A percentile compares a stretch with the other conserved stretches of the same genome.
phyloP scores from a whole-genome alignment of 2,113 vertebrate genomes.

The Cettia cetti region DNA sequence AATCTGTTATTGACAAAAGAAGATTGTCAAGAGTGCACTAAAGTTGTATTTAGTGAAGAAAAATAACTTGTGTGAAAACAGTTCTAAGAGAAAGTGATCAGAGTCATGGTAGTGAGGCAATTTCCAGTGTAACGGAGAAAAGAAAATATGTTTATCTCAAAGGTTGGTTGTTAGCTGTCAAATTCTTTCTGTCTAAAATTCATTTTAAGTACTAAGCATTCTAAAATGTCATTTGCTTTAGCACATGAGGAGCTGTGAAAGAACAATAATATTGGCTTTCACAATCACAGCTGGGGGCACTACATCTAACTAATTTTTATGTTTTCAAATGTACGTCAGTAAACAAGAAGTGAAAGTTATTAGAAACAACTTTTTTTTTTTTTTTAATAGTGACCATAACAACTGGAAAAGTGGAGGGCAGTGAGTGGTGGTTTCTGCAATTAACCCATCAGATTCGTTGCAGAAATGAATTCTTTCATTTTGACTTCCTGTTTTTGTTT shows the following conservation, averaged over 20 bases:
- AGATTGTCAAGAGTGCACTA: neutral
- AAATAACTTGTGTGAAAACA: neutral
- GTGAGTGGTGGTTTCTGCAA: neutral
- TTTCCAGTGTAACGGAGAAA: neutral
- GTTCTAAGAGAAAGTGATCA: neutral
- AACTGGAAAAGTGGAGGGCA: neutral
- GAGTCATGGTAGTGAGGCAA: neutral
- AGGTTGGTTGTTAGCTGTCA: neutral
- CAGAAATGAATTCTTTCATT: neutral
- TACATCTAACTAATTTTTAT: neutral
- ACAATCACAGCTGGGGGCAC: neutral
- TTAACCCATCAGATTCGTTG: neutral
- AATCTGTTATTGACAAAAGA: neutral
- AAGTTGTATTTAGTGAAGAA: neutral
- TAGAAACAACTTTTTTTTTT: neutral
- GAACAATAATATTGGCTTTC: neutral
- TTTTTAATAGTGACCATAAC: neutral
- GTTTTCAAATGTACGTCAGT: neutral
- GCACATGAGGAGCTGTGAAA: neutral
- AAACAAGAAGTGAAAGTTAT: neutral
- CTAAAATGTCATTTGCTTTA: neutral
- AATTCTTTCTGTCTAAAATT: neutral
- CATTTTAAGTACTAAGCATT: neutral
- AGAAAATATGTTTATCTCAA: neutral
- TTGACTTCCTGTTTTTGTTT: neutral